Percentiles rank a stretch among this genome's conserved stretches.
Evolutionary conservation across 2,113 vertebrate genomes (phyloP).

Genomic region (Datnioides undecimradiatus): DNA sequence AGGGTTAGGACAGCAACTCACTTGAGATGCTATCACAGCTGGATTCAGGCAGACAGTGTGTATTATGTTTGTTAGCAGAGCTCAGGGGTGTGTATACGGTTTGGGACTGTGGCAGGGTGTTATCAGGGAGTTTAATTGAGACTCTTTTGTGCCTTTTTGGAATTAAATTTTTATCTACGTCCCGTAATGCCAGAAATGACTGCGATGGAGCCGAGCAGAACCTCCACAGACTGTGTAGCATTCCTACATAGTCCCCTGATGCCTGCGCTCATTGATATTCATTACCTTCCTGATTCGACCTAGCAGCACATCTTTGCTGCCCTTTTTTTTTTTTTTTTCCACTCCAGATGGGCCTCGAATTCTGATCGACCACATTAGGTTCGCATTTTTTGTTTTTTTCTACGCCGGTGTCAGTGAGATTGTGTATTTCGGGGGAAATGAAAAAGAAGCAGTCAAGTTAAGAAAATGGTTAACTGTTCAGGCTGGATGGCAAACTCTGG

Average conservation of each 20-base stretch:
- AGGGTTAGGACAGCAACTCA: background rate
- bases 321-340: background rate
- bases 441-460: no score
- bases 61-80: background rate
- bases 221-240: background rate
- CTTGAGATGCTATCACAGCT: background rate
- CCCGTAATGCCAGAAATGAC: background rate
- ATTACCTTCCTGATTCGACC: slow-evolving; percentile 9
- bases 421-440: no score
- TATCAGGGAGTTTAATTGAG: background rate
- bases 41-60: background rate
- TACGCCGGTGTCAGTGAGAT: no score
- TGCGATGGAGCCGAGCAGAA: background rate
- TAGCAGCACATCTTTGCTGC: background rate
- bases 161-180: background rate
- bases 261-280: slow-evolving; percentile 47
- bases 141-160: background rate
- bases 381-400: background rate
- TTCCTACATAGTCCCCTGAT: slow-evolving; percentile 6
- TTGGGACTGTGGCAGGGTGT: background rate
- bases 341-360: background rate
- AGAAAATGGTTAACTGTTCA: no score
- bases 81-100: background rate
- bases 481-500: no score
- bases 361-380: background rate